A percentile compares a stretch with the other conserved stretches of the same genome.
Conservation (phyloP, 2,888 invertebrate species). For the Phragmatobia fuliginosa region DNA sequence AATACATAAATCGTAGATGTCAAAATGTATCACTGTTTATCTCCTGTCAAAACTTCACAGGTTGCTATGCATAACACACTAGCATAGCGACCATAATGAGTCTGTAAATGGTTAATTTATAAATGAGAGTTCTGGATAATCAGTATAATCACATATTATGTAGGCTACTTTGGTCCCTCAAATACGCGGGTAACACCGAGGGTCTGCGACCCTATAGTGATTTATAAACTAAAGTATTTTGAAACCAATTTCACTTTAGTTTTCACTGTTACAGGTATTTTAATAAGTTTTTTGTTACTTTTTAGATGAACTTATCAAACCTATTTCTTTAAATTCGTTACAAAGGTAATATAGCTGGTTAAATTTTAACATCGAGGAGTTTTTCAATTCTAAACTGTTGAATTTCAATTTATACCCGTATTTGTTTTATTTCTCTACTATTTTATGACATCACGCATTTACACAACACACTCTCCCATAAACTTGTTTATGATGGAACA, state of each 20-base stretch:
- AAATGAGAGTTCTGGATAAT: too few relatives aligned
- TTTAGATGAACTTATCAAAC: neutral
- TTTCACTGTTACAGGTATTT: neutral
- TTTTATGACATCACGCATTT: neutral
- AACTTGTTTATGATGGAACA: constrained; percentile 49
- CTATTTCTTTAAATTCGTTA: neutral
- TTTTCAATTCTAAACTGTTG: neutral
- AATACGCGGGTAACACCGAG: too few relatives aligned
- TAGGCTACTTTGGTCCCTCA: too few relatives aligned
- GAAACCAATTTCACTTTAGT: neutral
- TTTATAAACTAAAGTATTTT: too few relatives aligned
- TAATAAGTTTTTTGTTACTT: neutral
- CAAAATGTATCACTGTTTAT: too few relatives aligned
- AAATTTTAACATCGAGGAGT: neutral
- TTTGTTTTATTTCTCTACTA: neutral
- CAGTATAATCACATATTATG: too few relatives aligned
- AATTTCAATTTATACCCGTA: neutral
- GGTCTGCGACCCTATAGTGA: too few relatives aligned
- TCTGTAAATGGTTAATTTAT: too few relatives aligned
- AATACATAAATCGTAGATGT: too few relatives aligned
- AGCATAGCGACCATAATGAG: too few relatives aligned
- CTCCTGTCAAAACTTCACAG: too few relatives aligned
- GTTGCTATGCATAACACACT: too few relatives aligned
- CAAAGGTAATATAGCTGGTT: neutral
- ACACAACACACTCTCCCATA: constrained; percentile 14